Conservation (phyloP, 2,888 invertebrate species). For the Pecten maximus region DNA sequence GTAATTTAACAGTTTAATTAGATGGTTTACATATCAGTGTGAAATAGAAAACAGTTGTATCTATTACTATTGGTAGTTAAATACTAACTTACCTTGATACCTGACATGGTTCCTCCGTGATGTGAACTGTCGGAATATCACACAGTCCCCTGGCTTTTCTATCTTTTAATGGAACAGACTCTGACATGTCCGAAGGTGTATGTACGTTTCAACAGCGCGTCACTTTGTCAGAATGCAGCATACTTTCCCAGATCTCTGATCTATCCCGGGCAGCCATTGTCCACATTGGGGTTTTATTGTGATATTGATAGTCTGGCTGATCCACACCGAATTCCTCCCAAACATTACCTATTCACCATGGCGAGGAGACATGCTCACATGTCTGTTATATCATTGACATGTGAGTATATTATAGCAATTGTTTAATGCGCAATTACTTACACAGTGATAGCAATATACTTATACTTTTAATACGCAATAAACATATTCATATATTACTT, state of each 20-base stretch:
- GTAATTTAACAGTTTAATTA: too few species aligned
- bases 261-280: slow-evolving; percentile 6
- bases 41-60: too few species aligned
- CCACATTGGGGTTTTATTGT: neutral
- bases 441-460: too few species aligned
- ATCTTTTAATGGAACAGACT: neutral
- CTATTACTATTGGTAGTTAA: too few species aligned
- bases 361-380: neutral
- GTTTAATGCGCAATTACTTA: too few species aligned
- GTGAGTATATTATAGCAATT: neutral
- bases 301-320: neutral
- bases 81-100: neutral
- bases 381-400: neutral
- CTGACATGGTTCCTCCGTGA: neutral
- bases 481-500: too few species aligned
- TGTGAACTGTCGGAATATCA: slow-evolving; percentile 13
- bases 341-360: neutral
- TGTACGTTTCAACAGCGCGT: neutral
- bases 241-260: neutral
- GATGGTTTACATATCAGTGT: too few species aligned
- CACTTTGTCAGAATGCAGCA: neutral
- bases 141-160: neutral
- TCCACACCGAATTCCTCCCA: neutral
- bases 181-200: neutral
- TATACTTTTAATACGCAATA: too few species aligned